Evolutionary conservation across 2,797 vertebrate species (phyloP).

Genomic region (Enteromius thamalakanensis): DNA sequence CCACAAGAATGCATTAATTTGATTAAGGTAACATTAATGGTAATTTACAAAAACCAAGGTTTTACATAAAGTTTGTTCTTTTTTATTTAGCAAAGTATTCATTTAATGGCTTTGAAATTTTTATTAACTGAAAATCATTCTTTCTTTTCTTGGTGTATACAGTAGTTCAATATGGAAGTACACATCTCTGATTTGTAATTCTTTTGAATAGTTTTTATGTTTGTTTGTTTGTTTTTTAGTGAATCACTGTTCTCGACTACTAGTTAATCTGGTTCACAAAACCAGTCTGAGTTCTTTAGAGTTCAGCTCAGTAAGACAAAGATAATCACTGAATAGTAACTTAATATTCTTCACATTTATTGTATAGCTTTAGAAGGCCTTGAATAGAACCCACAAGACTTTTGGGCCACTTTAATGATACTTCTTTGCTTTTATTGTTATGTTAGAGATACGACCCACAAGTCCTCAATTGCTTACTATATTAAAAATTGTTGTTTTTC

Average conservation of each 20-base stretch:
- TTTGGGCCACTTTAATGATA: no score
- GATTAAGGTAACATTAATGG: no score
- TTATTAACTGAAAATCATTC: not conserved
- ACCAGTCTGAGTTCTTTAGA: not conserved
- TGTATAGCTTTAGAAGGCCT: not conserved
- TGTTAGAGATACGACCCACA: no score
- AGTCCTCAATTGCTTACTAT: no score
- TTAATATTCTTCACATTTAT: not conserved
- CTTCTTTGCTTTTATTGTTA: no score
- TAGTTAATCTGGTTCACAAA: not conserved
- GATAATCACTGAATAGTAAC: not conserved
- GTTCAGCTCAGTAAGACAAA: not conserved
- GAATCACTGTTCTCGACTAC: not conserved
- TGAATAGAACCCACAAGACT: not conserved
- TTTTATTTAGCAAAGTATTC: no score
- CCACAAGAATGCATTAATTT: no score
- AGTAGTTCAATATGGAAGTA: not conserved
- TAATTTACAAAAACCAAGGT: no score
- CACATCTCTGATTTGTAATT: not conserved
- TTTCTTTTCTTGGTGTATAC: not conserved
- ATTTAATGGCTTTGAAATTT: no score
- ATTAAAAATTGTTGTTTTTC: no score
- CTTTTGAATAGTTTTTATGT: not conserved
- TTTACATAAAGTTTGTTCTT: no score
- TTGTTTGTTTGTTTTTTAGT: no score